phyloP scores from a whole-genome alignment of 2,797 vertebrate species.

The Holocentrus rufus region DNA sequence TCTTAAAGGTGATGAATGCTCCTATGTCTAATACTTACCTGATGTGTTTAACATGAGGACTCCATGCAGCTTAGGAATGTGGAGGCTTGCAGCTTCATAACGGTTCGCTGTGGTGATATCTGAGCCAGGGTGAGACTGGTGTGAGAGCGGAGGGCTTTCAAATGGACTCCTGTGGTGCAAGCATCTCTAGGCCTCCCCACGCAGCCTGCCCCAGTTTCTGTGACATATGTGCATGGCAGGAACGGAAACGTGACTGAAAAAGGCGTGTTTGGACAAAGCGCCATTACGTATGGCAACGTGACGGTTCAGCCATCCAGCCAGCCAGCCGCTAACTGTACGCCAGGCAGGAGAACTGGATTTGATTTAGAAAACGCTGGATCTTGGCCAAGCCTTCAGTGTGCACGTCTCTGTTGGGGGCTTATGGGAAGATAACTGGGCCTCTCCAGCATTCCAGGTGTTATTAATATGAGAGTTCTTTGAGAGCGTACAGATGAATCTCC shows the following conservation, averaged over 20 bases:
- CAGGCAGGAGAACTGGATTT: neutral
- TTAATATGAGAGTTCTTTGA: neutral
- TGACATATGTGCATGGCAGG: slow-evolving; percentile 6
- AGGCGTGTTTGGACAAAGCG: neutral
- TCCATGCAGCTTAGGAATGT: slow-evolving; percentile 23
- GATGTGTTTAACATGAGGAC: slow-evolving; percentile 22
- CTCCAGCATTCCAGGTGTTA: neutral
- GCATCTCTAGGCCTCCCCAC: slow-evolving; percentile 22
- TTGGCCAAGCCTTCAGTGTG: neutral
- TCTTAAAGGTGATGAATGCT: neutral
- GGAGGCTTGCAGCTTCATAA: slow-evolving; percentile 18
- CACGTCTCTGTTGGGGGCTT: neutral
- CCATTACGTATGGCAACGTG: slow-evolving; percentile 3
- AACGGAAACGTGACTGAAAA: slow-evolving; percentile 22
- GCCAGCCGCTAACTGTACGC: too few relatives aligned
- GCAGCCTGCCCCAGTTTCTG: slow-evolving; percentile 4
- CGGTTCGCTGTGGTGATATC: slow-evolving; percentile 22
- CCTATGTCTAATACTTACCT: neutral
- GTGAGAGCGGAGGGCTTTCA: neutral
- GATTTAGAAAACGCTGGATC: slow-evolving; percentile 15
- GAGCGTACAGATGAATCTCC: too few relatives aligned
- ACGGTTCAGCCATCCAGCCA: neutral
- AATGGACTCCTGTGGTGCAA: slow-evolving; percentile 35
- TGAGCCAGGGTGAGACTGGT: slow-evolving; percentile 15
- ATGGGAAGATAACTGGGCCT: neutral